Evolutionary conservation across 1,140 invertebrate genomes (phyloP).

Genomic region (Eubasilissa regina): DNA sequence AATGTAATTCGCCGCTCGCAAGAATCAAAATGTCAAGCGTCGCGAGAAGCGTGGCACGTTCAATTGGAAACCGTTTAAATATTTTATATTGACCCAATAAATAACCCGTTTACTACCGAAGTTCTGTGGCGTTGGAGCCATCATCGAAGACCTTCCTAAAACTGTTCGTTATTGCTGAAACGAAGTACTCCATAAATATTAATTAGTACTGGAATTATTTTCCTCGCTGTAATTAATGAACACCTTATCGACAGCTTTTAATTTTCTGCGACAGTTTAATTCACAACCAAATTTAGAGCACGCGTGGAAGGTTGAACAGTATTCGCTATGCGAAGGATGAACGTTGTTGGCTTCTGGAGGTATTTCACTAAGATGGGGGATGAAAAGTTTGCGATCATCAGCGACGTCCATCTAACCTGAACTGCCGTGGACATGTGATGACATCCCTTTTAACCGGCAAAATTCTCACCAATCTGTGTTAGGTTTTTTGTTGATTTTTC

Average conservation of each 20-base stretch:
- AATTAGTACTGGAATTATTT: slow-evolving; percentile 20
- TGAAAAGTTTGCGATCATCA: too few species aligned
- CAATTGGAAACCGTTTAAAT: slow-evolving; percentile 39
- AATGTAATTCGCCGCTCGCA: slow-evolving; percentile 13
- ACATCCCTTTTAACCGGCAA: slow-evolving; percentile 15
- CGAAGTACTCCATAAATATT: slow-evolving; percentile 26
- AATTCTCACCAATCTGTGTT: slow-evolving; percentile 42
- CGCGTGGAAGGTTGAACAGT: too few species aligned
- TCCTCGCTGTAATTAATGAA: neutral
- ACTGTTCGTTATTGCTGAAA: slow-evolving; percentile 13
- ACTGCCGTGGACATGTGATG: slow-evolving; percentile 23
- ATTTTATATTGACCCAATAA: slow-evolving; percentile 46
- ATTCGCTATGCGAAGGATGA: too few species aligned
- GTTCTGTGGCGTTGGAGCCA: slow-evolving; percentile 9
- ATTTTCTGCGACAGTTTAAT: too few species aligned
- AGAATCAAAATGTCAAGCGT: slow-evolving; percentile 40
- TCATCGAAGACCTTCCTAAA: slow-evolving; percentile 38
- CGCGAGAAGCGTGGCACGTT: slow-evolving; percentile 25
- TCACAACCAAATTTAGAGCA: too few species aligned
- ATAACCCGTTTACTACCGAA: slow-evolving; percentile 36
- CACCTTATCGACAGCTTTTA: too few species aligned
- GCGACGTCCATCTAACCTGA: slow-evolving; percentile 17
- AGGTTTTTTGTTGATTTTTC: slow-evolving; percentile 8
- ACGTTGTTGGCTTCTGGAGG: too few species aligned
- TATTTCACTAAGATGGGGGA: too few species aligned